A percentile compares a stretch with the other conserved stretches of the same genome.
Evolutionary conservation across 2,113 vertebrate species (phyloP).

Genomic region (Tamias sibiricus): DNA sequence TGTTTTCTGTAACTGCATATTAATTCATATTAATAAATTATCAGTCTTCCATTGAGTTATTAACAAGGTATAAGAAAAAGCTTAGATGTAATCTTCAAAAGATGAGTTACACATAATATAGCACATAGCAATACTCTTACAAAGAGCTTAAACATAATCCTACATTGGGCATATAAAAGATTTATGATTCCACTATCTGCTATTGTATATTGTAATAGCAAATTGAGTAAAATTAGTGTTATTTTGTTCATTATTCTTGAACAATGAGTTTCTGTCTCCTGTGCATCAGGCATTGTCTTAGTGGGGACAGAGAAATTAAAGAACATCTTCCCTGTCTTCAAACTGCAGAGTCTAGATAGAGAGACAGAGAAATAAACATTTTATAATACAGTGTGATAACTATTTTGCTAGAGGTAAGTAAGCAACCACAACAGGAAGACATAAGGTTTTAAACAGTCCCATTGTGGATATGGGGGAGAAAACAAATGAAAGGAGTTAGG

Average conservation of each 20-base stretch:
- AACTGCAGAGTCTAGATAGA: conserved; percentile 11
- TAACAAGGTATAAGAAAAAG: neutral
- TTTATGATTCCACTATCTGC: conserved; percentile 40
- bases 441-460: neutral
- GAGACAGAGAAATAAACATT: neutral
- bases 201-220: conserved; percentile 41
- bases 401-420: neutral
- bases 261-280: conserved; percentile 41
- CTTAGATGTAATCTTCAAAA: neutral
- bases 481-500: conserved; percentile 23
- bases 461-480: neutral
- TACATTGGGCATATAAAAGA: neutral
- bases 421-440: neutral
- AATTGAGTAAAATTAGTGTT: conserved; percentile 26
- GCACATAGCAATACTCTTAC: neutral
- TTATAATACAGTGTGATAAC: conserved; percentile 6
- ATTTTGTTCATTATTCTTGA: conserved; percentile 53
- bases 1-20: neutral
- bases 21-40: conserved; percentile 25
- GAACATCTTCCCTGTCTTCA: conserved; percentile 30
- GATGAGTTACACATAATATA: neutral
- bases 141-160: conserved; percentile 20
- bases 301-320: neutral
- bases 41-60: conserved; percentile 17
- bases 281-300: neutral